Conservation (phyloP, 2,888 invertebrate genomes). For the Gandaritis pyraliata region DNA sequence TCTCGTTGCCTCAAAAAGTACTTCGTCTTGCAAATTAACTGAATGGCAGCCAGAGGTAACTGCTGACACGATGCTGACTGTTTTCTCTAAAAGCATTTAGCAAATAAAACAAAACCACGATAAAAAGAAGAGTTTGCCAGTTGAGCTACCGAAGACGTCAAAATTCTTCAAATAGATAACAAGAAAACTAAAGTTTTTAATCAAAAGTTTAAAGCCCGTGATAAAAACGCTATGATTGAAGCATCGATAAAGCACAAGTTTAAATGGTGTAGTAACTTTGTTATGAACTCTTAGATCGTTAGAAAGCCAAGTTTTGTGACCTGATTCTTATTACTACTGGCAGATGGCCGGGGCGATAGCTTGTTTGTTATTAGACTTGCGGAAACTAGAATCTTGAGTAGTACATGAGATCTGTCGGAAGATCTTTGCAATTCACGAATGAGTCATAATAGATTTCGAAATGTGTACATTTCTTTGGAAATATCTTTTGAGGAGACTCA, state of each 20-base stretch:
- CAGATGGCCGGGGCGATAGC: conserved; percentile 11
- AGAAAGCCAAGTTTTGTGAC: conserved; percentile 24
- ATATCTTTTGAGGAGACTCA: too few relatives aligned
- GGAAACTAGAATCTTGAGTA: not conserved
- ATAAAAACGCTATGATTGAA: conserved; percentile 26
- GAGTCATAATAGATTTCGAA: too few relatives aligned
- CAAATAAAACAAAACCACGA: too few relatives aligned
- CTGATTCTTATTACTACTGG: conserved; percentile 17
- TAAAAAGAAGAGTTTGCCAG: too few relatives aligned
- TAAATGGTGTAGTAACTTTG: conserved; percentile 29
- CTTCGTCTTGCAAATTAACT: too few relatives aligned
- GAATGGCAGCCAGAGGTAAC: too few relatives aligned
- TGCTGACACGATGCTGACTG: too few relatives aligned
- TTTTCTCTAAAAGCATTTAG: too few relatives aligned
- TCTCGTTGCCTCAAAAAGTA: too few relatives aligned
- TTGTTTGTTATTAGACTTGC: conserved; percentile 1
- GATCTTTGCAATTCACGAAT: too few relatives aligned
- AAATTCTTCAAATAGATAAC: not conserved
- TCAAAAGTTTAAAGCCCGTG: conserved; percentile 19
- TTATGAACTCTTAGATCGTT: conserved; percentile 18
- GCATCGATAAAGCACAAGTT: conserved; percentile 25
- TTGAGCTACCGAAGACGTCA: too few relatives aligned
- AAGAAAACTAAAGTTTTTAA: conserved; percentile 15
- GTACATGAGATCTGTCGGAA: not conserved
- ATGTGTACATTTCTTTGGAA: too few relatives aligned